Evolutionary conservation across 2,888 invertebrate species (phyloP), one percentile per base, ranked within the genome.

Genomic region (Tuta absoluta): DNA sequence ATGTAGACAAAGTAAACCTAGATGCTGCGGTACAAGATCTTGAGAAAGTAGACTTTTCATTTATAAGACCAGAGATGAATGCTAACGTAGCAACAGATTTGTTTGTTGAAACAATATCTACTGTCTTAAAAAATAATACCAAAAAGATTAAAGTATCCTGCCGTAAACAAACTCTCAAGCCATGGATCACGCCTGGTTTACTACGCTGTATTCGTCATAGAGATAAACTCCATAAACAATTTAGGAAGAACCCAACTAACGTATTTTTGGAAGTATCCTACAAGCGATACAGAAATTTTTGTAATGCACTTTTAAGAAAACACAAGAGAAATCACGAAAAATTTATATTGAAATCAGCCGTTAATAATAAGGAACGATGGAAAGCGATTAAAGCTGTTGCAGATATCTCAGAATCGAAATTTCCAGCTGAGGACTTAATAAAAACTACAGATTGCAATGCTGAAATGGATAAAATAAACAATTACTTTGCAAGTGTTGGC

Each of bases 161-260:
- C 19, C 12, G 17, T n/a, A 56, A 56, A 28, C 56, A 28, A 11
- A 56, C 8, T 14, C 8, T 66, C 5, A 63, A 62, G 8, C 66
- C 63, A 0, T 66, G 66, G 63, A 62, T 66, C 2, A 63, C 63
- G 0, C 38, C 49, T 7, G 66, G 65, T 10, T 41, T 65, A 2
- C 33, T 65, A 14, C 51, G 53, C 0, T 65, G 65, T 45, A 65
- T 65, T 19, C 23, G 21, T 12, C 45, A 66, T 41, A 24, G 66
- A 5, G 61, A 66, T 41, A 51, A 24, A 3, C 19, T 63, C 8
- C 63, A 66, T 21, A 63, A n/a, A 10, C 61, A 63, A 51, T 7
- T 48, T 8, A 23, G 45, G 12, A 37, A 14, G 12, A 24, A 61
- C 21, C 63, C 63, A 0, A 8, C 48, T 5, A 58, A 66, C 49